phyloP scores from a whole-genome alignment of 2,797 vertebrate species.

The Picus viridis region DNA sequence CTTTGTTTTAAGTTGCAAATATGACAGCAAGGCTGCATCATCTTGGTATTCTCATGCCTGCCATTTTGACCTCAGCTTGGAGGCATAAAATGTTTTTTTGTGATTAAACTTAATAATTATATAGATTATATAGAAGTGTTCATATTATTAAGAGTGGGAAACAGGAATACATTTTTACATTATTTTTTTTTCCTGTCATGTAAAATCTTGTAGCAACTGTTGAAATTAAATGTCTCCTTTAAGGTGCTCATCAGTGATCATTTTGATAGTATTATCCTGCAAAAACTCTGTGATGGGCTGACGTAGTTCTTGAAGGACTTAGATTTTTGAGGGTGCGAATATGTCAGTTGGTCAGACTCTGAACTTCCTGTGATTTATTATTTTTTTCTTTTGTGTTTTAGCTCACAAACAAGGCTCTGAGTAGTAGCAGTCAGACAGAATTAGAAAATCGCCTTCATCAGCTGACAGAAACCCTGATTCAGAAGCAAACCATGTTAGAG shows the following conservation, averaged over 20 bases:
- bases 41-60: background rate
- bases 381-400: conserved; percentile 58
- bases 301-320: background rate
- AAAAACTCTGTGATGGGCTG: background rate
- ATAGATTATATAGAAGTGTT: background rate
- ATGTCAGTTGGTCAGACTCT: background rate
- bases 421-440: conserved; percentile 92
- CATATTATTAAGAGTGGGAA: background rate
- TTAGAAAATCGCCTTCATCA: conserved; percentile 96
- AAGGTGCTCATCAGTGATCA: background rate
- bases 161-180: background rate
- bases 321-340: background rate
- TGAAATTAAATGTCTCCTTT: background rate
- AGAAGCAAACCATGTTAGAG: conserved; percentile 98
- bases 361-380: background rate
- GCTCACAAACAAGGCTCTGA: conserved; percentile 95
- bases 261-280: background rate
- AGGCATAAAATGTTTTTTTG: background rate
- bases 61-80: background rate
- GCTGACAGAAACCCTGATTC: conserved; percentile 96
- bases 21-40: background rate
- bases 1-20: background rate
- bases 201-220: background rate
- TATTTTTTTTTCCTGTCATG: background rate
- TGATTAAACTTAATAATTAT: background rate